Evolutionary conservation across 2,888 invertebrate genomes (phyloP).

Genomic region (Yponomeuta sedellus): DNA sequence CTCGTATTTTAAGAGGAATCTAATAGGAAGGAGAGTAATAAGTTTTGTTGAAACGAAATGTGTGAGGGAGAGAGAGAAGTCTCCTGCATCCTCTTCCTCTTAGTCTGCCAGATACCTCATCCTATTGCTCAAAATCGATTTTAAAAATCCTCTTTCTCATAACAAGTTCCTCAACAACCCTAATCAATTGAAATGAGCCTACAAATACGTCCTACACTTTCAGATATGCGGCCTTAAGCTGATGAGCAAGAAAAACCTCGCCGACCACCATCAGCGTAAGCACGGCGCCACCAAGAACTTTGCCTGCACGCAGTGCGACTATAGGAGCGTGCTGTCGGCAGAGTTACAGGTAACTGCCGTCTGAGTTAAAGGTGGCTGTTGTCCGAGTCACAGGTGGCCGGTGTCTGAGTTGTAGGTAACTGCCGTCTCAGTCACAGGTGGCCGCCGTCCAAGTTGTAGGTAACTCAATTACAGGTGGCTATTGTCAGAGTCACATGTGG

Average conservation of each 20-base stretch:
- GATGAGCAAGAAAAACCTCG: slow-evolving; percentile 15
- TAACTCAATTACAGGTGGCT: background rate
- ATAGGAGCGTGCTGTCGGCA: slow-evolving; percentile 4
- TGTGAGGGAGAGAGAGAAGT: no score
- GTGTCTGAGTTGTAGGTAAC: background rate
- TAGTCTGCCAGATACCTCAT: no score
- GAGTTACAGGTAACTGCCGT: background rate
- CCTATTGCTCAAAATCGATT: no score
- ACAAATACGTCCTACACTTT: background rate
- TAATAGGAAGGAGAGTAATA: no score
- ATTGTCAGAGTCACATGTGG: background rate
- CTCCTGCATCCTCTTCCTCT: no score
- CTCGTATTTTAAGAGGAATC: no score
- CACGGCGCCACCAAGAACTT: slow-evolving; percentile 17
- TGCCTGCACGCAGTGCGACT: slow-evolving; percentile 16
- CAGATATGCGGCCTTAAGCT: slow-evolving; percentile 18
- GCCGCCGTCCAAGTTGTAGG: no score
- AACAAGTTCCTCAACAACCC: no score
- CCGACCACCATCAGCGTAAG: slow-evolving; percentile 16
- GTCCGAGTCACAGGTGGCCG: no score
- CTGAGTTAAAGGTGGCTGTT: background rate
- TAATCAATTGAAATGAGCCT: no score
- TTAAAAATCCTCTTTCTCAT: no score
- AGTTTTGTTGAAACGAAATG: no score
- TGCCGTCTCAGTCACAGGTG: slow-evolving; percentile 19